phyloP scores from a whole-genome alignment of 2,888 invertebrate genomes.

The Diplolepis rosae region DNA sequence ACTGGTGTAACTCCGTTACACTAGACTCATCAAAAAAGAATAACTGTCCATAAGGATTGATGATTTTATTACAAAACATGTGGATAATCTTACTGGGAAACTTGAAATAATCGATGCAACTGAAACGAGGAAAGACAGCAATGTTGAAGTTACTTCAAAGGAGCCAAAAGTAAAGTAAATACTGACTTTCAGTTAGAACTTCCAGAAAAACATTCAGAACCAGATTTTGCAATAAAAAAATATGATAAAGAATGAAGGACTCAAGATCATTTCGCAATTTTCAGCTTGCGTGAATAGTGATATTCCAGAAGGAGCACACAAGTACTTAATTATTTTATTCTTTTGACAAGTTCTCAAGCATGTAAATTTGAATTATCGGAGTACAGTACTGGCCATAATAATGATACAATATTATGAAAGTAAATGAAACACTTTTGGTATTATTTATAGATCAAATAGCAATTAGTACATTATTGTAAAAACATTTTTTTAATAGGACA shows the following conservation, averaged over 20 bases:
- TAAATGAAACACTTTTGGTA: too few relatives aligned
- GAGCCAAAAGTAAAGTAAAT: not conserved
- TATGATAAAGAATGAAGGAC: not conserved
- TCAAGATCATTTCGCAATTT: not conserved
- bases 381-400: too few relatives aligned
- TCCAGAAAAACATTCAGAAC: not conserved
- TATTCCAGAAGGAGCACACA: not conserved
- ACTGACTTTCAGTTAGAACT: not conserved
- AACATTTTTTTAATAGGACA: too few relatives aligned
- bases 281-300: not conserved
- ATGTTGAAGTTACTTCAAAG: not conserved
- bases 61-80: constrained; percentile 3
- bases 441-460: too few relatives aligned
- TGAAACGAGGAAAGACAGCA: not conserved
- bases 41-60: constrained; percentile 1
- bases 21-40: not conserved
- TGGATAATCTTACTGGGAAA: not conserved
- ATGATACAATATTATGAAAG: too few relatives aligned
- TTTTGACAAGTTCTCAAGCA: too few relatives aligned
- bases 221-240: not conserved
- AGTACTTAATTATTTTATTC: too few relatives aligned
- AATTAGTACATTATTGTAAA: too few relatives aligned
- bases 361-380: too few relatives aligned
- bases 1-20: too few relatives aligned
- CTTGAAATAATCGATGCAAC: constrained; percentile 1